Evolutionary conservation across 92 coral and sea anemone species (phyloP).

Genomic region (Epizoanthus scotinus): DNA sequence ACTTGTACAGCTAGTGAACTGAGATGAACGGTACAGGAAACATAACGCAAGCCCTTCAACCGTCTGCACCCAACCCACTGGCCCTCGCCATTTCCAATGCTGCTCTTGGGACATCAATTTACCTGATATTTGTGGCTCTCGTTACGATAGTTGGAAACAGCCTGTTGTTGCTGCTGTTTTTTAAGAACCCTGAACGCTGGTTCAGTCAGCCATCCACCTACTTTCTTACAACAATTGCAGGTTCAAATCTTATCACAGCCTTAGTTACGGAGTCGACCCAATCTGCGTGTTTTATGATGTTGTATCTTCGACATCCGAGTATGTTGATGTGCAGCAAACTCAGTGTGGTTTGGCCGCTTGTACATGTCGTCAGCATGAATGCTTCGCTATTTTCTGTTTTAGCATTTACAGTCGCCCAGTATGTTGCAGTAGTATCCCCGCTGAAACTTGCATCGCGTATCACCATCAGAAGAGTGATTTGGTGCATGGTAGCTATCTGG

Average conservation of each 20-base stretch:
- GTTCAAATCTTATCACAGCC: conserved; percentile 30
- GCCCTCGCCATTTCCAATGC: conserved; percentile 15
- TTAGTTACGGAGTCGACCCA: conserved; percentile 23
- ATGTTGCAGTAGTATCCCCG: conserved; percentile 23
- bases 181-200: conserved; percentile 26
- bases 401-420: conserved; percentile 32
- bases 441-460: conserved; percentile 30
- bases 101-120: conserved; percentile 34
- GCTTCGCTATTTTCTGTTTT: conserved; percentile 22
- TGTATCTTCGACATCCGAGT: conserved; percentile 16
- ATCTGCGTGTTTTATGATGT: conserved; percentile 32
- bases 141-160: conserved; percentile 18
- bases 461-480: conserved; percentile 4
- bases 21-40: conserved; percentile 22
- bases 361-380: conserved; percentile 17
- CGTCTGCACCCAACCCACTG: conserved; percentile 28
- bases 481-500: conserved; percentile 13
- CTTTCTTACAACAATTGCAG: conserved; percentile 24
- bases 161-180: conserved; percentile 13
- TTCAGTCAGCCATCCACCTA: conserved; percentile 28
- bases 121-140: conserved; percentile 1
- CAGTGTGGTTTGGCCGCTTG: neutral
- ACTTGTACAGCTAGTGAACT: neutral
- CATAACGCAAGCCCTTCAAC: neutral
- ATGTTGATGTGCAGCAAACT: conserved; percentile 2